Base-by-base conservation (phyloP, 2,797 vertebrate genomes). In the Ptychadena robeensis region DNA sequence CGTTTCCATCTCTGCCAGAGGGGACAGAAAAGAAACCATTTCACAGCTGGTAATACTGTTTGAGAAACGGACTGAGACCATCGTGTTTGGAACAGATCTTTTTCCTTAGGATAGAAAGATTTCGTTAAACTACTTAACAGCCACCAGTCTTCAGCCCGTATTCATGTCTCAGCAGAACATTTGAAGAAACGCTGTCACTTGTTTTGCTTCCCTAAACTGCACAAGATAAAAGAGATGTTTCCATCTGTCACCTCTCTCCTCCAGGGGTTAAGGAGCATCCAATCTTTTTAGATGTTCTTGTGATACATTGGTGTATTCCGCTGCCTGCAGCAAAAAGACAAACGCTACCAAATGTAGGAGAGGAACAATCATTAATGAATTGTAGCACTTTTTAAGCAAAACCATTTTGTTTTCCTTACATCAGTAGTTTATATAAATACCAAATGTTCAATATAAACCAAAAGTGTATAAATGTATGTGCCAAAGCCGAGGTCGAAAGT, bases 341-440 rank as follows among this genome's bases (percentile, higher is more conserved):
- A 44, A 44, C 74, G 81, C 22, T 35, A 37, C 25, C 30, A 18
- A 35, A 48, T 30, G 34, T n/a, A 38, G 22, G n/a, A 27, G 28
- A 32, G 37, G 80, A 85, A 84, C 85, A 82, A 87, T 86, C 87
- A 75, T 68, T 68, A 79, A 48, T 22, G 11, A 38, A 79, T 7
- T 59, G 64, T 6, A 57, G 57, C 10, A 4, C n/a, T 57, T 48
- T 34, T 59, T 22, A n/a, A 11, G 31, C n/a, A 67, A 78, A 67
- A 27, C 9, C n/a, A 22, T 44, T 15, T 15, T 44, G 14, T 18
- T 18, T 14, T 18, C 0, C 2, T 44, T 44, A 14, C 40, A 12
- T 44, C 14, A 1, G 44, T 48, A 48, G 9, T 48, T 22, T 48
- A 22, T 48, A 48, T 22, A 1, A 15, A 18, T 48, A 48, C 18